phyloP scores from a whole-genome alignment of 2,113 vertebrate genomes.

The Phrynosoma blainvillii region DNA sequence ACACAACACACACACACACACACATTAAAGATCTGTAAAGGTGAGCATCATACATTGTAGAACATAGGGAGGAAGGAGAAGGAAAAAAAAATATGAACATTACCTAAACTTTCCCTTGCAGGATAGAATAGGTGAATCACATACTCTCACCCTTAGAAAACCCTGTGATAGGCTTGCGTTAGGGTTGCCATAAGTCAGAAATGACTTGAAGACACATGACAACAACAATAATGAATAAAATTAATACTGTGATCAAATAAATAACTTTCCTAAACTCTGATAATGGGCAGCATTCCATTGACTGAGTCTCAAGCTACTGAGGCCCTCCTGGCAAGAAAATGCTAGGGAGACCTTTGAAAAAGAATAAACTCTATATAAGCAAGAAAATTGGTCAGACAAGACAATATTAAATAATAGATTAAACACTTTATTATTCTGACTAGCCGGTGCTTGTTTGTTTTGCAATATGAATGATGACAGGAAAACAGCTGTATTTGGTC shows the following conservation, averaged over 20 bases:
- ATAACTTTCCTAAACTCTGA: too few relatives aligned
- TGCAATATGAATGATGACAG: neutral
- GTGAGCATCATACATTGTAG: neutral
- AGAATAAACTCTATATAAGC: neutral
- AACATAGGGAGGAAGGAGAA: neutral
- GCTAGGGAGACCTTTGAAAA: neutral
- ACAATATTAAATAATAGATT: slow-evolving; percentile 12
- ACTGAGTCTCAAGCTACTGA: too few relatives aligned
- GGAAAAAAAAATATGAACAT: too few relatives aligned
- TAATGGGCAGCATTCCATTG: neutral
- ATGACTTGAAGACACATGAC: too few relatives aligned
- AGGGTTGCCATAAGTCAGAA: too few relatives aligned
- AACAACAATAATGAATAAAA: too few relatives aligned
- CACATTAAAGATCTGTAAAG: neutral
- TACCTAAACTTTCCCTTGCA: neutral
- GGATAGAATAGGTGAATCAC: too few relatives aligned
- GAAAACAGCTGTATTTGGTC: neutral
- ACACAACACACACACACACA: too few relatives aligned
- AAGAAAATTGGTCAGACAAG: neutral
- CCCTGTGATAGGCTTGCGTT: too few relatives aligned
- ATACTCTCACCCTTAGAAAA: too few relatives aligned
- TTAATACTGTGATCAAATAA: too few relatives aligned
- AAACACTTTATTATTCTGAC: neutral
- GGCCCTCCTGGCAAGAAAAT: neutral
- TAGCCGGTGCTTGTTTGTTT: neutral